Conservation (phyloP, 2,888 invertebrate genomes). For the Pantelozetes paolii region DNA sequence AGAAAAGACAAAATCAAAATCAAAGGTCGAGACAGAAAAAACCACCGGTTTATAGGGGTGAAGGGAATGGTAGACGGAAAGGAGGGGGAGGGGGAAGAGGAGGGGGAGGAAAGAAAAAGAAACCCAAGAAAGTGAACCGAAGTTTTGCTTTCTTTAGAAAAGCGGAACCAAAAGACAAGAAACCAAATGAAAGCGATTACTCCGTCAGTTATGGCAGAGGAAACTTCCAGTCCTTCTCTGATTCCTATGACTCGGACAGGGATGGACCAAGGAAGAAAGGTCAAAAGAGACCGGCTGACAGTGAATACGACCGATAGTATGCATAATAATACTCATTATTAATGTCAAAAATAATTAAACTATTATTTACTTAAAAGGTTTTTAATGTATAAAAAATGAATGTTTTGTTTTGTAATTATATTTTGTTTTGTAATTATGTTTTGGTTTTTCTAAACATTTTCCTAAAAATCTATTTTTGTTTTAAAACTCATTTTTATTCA, state of each 20-base stretch:
- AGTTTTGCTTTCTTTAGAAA: constrained; percentile 34
- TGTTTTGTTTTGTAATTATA: no score
- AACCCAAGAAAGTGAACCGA: constrained; percentile 35
- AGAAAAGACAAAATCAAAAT: neutral
- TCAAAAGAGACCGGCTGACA: neutral
- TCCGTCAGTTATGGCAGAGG: constrained; percentile 36
- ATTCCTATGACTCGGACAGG: constrained; percentile 38
- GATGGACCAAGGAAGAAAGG: constrained; percentile 27
- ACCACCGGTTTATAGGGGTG: neutral
- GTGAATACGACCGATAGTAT: neutral
- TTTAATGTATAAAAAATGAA: no score
- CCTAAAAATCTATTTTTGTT: no score
- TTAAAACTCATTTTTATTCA: no score
- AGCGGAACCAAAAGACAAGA: constrained; percentile 33
- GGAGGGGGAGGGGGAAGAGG: neutral
- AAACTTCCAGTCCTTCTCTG: constrained; percentile 32
- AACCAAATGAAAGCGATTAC: constrained; percentile 32
- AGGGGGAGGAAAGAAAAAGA: neutral
- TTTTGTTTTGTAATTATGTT: no score
- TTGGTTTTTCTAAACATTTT: no score
- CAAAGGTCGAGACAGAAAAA: neutral
- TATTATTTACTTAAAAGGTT: no score
- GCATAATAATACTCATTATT: neutral
- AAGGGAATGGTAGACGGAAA: neutral
- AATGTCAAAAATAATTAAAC: no score